Conservation (phyloP, 2,888 invertebrate species). For the Zhengitettix transpicula region DNA sequence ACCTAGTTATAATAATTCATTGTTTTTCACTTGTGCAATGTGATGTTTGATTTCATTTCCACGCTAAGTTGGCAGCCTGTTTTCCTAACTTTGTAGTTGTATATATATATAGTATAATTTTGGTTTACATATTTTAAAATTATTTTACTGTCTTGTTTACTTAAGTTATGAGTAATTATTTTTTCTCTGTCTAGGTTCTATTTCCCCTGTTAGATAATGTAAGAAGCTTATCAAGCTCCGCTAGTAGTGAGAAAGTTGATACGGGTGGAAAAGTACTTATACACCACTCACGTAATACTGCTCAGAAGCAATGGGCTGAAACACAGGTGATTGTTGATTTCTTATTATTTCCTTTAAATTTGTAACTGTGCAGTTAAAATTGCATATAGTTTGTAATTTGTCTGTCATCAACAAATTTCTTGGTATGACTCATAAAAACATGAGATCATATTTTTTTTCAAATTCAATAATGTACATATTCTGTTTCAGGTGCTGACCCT, state of each 20-base stretch:
- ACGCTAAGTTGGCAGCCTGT: too few relatives aligned
- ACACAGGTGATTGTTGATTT: constrained; percentile 50
- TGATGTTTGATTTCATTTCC: too few relatives aligned
- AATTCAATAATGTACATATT: background rate
- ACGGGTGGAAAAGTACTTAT: constrained; percentile 88
- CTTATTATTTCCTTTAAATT: too few relatives aligned
- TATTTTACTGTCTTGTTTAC: background rate
- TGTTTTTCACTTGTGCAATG: too few relatives aligned
- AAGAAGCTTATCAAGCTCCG: constrained; percentile 34
- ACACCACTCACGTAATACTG: constrained; percentile 96
- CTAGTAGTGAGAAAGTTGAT: constrained; percentile 54
- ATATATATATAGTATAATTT: too few relatives aligned
- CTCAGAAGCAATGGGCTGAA: constrained; percentile 98
- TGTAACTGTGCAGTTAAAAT: too few relatives aligned
- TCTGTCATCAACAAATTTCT: too few relatives aligned
- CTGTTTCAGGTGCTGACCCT: constrained; percentile 53
- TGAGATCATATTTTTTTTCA: background rate
- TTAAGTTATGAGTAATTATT: background rate
- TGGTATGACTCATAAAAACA: too few relatives aligned
- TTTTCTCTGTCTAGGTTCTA: constrained; percentile 40
- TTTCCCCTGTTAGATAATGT: constrained; percentile 92
- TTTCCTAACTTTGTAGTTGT: too few relatives aligned
- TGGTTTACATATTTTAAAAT: background rate
- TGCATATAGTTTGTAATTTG: too few relatives aligned
- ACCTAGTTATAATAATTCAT: too few relatives aligned